Evolutionary conservation across 2,797 vertebrate species (phyloP), one percentile per base, ranked within the genome.

Genomic region (Ispidina lecontei): DNA sequence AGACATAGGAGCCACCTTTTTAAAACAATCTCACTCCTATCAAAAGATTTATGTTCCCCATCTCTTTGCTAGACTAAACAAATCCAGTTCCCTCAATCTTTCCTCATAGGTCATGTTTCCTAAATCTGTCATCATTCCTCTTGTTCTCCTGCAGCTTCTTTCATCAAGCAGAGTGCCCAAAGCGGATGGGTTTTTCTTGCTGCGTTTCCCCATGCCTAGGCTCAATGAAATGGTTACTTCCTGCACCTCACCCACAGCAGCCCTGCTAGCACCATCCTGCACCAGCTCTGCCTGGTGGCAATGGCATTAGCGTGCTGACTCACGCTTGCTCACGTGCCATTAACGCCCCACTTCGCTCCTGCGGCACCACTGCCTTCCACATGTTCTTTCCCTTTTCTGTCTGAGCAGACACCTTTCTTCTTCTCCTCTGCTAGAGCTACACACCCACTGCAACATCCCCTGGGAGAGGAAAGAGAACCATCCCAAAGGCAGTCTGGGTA

Each of bases 161-260:
- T 79, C 60, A 82, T 52, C 79, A 84, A 91, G 56, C 11, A 16
- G 41, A 31, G 41, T 3, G 13, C 37, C 33, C 29, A 79, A 71
- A 26, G 12, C 1, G 3, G 60, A 47, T 5, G 2, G 68, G 62
- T 89, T 93, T 90, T 79, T 93, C 91, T 91, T 55, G 73, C 64
- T 7, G 52, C 70, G 41, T 79, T 84, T 86, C 74, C 49, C 68
- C 68, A 79, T 59, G 68, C 6, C 84, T 76, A 39, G 85, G 56
- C 58, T 78, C 2, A 74, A 76, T 83, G 70, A 95, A 94, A 84
- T 15, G 37, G 68, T 94, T 95, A 74, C 69, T 91, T 95, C 95
- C 94, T 76, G 70, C 86, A 63, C 12, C 71, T 60, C 56, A 86
- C 89, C 76, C 74, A 69, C 64, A 82, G 12, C 54, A 64, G 55